phyloP scores from a whole-genome alignment of 2,113 vertebrate species.

The Struthidea cinerea region DNA sequence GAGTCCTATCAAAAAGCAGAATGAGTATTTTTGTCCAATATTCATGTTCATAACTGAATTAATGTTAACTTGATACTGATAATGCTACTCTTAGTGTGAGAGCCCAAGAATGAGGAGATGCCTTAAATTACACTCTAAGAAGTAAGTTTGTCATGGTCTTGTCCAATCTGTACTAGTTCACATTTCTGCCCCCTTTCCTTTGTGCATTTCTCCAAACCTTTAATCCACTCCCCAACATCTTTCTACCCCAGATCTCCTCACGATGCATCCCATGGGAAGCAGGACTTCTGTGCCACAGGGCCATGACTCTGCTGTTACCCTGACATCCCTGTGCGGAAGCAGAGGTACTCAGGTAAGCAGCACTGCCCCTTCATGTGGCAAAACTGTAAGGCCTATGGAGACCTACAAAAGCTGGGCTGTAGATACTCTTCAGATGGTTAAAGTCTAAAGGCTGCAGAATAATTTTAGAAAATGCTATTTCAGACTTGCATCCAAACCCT shows the following conservation, averaged over 20 bases:
- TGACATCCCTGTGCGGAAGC: not conserved
- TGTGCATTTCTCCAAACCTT: not conserved
- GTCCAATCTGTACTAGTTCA: not conserved
- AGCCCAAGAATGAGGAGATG: not conserved
- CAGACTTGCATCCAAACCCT: not conserved
- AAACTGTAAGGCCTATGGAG: not conserved
- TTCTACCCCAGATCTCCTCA: not conserved
- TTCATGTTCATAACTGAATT: not conserved
- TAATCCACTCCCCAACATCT: not conserved
- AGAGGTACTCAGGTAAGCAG: not conserved
- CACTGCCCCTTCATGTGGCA: not conserved
- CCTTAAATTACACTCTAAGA: not conserved
- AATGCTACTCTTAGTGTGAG: not conserved
- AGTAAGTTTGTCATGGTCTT: not conserved
- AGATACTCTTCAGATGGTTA: not conserved
- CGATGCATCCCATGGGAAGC: rapidly evolving
- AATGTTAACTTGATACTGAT: not conserved
- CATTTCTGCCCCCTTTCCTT: not conserved
- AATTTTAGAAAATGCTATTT: slow-evolving; percentile 26
- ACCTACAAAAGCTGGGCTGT: not conserved
- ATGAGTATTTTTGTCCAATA: not conserved
- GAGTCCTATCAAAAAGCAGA: not conserved
- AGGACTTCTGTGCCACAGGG: not conserved
- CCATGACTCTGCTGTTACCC: not conserved
- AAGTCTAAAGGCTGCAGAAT: not conserved